A percentile compares a stretch with the other conserved stretches of the same genome.
Evolutionary conservation across 2,797 vertebrate genomes (phyloP).

Genomic region (Poecile montanus): DNA sequence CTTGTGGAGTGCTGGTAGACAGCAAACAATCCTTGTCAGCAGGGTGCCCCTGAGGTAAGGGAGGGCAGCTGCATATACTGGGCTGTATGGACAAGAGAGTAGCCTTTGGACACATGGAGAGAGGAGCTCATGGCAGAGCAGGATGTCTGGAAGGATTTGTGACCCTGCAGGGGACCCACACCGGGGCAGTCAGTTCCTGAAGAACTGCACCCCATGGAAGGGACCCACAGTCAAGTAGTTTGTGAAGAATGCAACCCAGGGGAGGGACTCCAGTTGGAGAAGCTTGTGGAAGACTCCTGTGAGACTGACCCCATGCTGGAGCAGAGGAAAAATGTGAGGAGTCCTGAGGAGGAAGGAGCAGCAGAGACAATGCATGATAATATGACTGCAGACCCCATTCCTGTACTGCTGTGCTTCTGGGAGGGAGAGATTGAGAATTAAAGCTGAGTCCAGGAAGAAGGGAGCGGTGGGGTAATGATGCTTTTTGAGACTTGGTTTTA

Average conservation of each 20-base stretch:
- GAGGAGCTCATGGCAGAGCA: fast-evolving
- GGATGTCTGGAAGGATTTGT: not conserved
- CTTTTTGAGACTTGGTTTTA: not conserved
- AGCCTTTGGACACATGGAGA: not conserved
- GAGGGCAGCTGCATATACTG: not conserved
- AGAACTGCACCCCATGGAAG: not conserved
- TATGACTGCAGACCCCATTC: not conserved
- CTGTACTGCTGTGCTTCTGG: not conserved
- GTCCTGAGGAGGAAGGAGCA: not conserved
- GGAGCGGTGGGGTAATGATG: not conserved
- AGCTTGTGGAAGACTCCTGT: not conserved
- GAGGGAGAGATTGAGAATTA: not conserved
- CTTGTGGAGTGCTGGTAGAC: not conserved
- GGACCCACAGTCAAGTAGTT: not conserved
- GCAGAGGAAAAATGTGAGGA: not conserved
- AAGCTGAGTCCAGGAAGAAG: not conserved
- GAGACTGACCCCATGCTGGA: not conserved
- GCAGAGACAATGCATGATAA: fast-evolving
- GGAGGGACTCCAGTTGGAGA: not conserved
- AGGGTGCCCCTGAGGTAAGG: not conserved
- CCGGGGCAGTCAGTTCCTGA: not conserved
- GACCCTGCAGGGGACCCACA: not conserved
- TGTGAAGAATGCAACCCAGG: not conserved
- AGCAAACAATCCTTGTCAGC: fast-evolving
- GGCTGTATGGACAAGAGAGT: not conserved